A percentile compares a stretch with the other conserved stretches of the same genome.
Conservation (phyloP, 2,113 vertebrate genomes). For the Gopherus flavomarginatus region DNA sequence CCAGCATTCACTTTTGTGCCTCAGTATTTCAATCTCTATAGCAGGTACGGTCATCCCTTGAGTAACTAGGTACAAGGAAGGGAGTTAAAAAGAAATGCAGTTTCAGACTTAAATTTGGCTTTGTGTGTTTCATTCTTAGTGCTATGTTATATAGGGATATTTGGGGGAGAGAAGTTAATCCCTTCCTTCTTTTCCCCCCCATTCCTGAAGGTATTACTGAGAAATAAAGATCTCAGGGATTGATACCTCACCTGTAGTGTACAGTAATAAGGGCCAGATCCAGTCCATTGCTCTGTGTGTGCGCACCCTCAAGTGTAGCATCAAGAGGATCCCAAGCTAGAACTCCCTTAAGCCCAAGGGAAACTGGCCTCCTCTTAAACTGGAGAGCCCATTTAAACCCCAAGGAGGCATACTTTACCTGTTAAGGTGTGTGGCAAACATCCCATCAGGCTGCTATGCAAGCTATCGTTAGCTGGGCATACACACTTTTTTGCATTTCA, state of each 20-base stretch:
- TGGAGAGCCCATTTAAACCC: background rate
- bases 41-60: background rate
- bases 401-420: background rate
- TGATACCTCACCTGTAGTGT: background rate
- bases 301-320: background rate
- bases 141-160: background rate
- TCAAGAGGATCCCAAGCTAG: background rate
- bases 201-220: background rate
- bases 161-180: background rate
- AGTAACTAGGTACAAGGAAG: background rate
- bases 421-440: background rate
- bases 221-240: background rate
- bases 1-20: background rate
- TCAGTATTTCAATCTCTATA: background rate
- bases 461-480: background rate
- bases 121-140: background rate
- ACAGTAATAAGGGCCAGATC: background rate
- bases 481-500: background rate
- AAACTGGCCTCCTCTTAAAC: constrained; percentile 3
- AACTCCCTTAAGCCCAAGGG: background rate
- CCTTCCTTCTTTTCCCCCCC: background rate
- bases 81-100: background rate
- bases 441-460: background rate
- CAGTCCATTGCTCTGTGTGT: background rate
- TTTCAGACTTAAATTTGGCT: background rate